phyloP scores from a whole-genome alignment of 1,140 invertebrate species.

The Neotoxoptera formosana region DNA sequence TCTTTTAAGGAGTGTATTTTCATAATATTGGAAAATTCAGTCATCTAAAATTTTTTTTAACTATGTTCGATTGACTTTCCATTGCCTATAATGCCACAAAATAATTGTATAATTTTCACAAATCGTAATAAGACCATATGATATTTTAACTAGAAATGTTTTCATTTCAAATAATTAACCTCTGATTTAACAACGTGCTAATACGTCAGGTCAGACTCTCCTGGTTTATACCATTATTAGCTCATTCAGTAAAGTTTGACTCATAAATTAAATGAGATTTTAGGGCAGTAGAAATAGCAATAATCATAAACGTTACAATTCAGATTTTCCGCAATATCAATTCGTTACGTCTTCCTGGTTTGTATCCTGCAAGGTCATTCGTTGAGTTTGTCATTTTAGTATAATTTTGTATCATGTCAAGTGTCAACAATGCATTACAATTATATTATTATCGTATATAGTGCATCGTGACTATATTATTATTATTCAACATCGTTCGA shows the following conservation, averaged over 20 bases:
- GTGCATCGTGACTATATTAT: too few relatives aligned
- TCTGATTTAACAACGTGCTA: background rate
- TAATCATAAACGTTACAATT: background rate
- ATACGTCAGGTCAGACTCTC: background rate
- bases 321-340: background rate
- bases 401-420: background rate
- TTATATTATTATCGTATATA: too few relatives aligned
- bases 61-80: background rate
- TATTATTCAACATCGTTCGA: background rate
- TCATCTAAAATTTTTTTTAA: background rate
- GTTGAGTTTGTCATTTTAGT: background rate
- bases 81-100: background rate
- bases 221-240: too few relatives aligned
- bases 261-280: background rate
- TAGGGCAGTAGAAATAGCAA: background rate
- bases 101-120: background rate
- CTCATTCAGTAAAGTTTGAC: background rate
- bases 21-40: background rate
- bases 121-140: background rate
- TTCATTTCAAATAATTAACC: background rate
- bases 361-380: background rate
- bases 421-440: too few relatives aligned
- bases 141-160: background rate
- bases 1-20: background rate
- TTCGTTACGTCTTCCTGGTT: background rate